These are phyloP conservation scores for Delichon dasypus DNA, from an alignment of 2,797 vertebrate genomes.

Conservation along the genomic window DNA sequence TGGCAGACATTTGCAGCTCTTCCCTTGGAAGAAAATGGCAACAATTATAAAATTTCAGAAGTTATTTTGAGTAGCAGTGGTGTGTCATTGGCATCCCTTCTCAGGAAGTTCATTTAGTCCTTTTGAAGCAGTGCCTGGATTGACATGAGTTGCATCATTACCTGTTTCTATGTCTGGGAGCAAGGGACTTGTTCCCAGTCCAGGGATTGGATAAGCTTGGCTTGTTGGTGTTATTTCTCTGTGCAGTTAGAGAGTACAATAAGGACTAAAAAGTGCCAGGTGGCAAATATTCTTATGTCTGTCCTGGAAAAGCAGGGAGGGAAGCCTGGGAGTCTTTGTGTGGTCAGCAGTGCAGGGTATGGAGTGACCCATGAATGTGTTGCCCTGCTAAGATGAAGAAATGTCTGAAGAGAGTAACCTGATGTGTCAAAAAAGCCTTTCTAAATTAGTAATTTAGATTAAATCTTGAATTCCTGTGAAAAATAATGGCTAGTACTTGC, in stretches of 20 bases:
- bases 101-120: neutral
- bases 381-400: neutral
- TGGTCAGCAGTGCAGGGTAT: neutral
- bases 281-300: neutral
- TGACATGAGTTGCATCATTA: neutral
- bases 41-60: constrained; percentile 10
- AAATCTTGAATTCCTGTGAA: neutral
- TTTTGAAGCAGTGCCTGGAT: neutral
- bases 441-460: constrained; percentile 4
- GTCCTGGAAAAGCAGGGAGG: neutral
- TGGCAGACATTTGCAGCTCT: neutral
- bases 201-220: neutral
- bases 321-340: neutral
- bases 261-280: neutral
- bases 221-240: neutral
- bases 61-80: constrained; percentile 19
- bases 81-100: neutral
- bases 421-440: neutral
- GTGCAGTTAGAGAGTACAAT: neutral
- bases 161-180: neutral
- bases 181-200: neutral
- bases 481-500: neutral
- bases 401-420: neutral
- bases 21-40: constrained; percentile 38
- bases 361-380: neutral